Evolutionary conservation across 2,888 invertebrate species (phyloP), one percentile per base, ranked within the genome.

Genomic region (Tetanocera ferruginea): DNA sequence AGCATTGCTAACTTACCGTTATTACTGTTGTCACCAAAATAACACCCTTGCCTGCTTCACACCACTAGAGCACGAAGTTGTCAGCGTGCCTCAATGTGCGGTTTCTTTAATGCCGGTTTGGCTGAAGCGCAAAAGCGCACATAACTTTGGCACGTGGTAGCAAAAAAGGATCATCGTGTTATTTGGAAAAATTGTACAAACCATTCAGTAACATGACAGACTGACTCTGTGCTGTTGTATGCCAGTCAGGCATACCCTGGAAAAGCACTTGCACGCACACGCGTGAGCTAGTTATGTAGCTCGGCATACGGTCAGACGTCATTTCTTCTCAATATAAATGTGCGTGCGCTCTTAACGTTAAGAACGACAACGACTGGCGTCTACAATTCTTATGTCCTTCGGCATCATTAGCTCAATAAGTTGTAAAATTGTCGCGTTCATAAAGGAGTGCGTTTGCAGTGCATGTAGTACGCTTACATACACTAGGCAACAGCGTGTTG

Each of bases 371-470:
- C 11, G 43, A 3, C 2, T 11, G 28, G 14, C 17, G 23, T n/a
- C 37, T 60, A 23, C 31, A 11, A 55, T 51, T 8, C 37, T 52
- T 14, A n/a, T 70, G 43, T 67, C 23, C 60, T 25, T 23, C 19
- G 5, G 0, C 64, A 80, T 86, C 84, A 87, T 87, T 88, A 87
- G 87, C 85, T 84, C 85, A 86, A 87, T 86, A 86, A 87, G 84
- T 83, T 84, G 82, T 82, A 86, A 85, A 87, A 85, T 85, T 83
- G 83, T 84, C 82, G 81, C 80, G 67, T 81, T 78, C 71, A 76
- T 74, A 67, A 62, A 75, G 37, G 60, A 75, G 72, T 28, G 52
- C 70, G 51, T 23, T 28, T 70, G 67, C 8, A 37, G 43, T 43
- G 1, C 43, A 11, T 6, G 11, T 43, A 37, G 5, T 37, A 37